Evolutionary conservation across 1,140 invertebrate genomes (phyloP).

Genomic region (Leptonema lineaticorne): DNA sequence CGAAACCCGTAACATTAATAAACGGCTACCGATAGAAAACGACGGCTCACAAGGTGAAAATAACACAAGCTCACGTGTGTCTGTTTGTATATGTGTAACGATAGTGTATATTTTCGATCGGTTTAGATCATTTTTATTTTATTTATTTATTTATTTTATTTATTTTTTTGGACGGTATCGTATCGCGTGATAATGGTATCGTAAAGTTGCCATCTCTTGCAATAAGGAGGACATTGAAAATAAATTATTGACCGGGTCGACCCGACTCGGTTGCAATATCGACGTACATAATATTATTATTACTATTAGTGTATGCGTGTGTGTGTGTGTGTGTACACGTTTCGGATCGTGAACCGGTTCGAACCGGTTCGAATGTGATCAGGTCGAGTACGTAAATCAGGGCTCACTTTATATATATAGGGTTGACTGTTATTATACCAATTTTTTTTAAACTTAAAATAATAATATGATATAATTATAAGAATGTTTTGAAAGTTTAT

Average conservation of each 20-base stretch:
- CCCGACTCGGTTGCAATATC: not conserved
- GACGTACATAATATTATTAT: not conserved
- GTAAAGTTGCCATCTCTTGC: conserved; percentile 21
- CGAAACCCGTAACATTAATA: not conserved
- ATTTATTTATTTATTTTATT: too few relatives aligned
- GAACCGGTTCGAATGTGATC: conserved; percentile 8
- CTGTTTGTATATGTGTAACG: not conserved
- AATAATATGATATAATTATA: not conserved
- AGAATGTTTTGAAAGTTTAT: not conserved
- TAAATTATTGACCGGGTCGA: conserved; percentile 8
- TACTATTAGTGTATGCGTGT: too few relatives aligned
- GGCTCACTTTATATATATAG: not conserved
- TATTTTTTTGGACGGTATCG: too few relatives aligned
- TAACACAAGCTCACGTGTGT: not conserved
- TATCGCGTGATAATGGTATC: conserved; percentile 25
- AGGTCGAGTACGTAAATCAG: conserved; percentile 13
- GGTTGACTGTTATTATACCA: not conserved
- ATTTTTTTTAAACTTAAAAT: not conserved
- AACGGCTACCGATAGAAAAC: too few relatives aligned
- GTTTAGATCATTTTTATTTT: not conserved
- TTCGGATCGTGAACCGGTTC: conserved; percentile 17
- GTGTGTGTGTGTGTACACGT: not conserved
- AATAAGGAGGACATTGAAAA: conserved; percentile 28
- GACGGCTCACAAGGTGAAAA: not conserved
- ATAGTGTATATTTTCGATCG: not conserved